Evolutionary conservation across 2,113 vertebrate genomes (phyloP), one percentile per base, ranked within the genome.

Genomic region (Pelodiscus sinensis): DNA sequence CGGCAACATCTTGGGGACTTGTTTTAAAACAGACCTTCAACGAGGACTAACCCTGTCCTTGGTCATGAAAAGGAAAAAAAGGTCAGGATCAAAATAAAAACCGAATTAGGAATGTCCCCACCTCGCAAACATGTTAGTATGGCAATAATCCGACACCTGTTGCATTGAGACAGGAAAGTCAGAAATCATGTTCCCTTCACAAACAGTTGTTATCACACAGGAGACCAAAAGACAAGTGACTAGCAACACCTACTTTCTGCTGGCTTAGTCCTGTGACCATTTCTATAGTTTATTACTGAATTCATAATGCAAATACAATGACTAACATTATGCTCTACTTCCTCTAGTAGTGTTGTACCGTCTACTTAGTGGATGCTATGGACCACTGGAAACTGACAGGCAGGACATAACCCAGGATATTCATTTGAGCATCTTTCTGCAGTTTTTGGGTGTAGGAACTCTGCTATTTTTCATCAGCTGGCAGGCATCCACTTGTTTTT

Each of bases 161-260:
- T 86, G 86, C 87, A 93, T 55, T 91, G 93, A 94, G 94, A 92
- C 19, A 22, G 82, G 68, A 81, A 91, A 84, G 87, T 29, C 90
- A 92, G 78, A 90, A 93, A 89, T 88, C 73, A 87, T 1, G 19
- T 84, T 88, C 92, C 31, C 1, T 77, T 38, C 73, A 77, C 38
- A 77, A 1, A 90, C 52, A 54, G 82, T 50, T n/a, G 90, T 78
- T 89, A 60, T 92, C 82, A 84, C 86, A 93, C 95, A 91, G 78
- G 94, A 96, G 91, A 95, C 91, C 94, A 24, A 8, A 86, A 92
- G 92, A 85, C 89, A 96, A 79, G 90, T 82, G 90, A 93, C 58
- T 85, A 93, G 60, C 82, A 95, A 96, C 80, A 81, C 92, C 92
- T 93, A 91, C 88, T 95, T 89, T 71, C 84, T 94, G 95, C 89